phyloP scores from a whole-genome alignment of 1,140 invertebrate species.

The Oryzaephilus surinamensis region DNA sequence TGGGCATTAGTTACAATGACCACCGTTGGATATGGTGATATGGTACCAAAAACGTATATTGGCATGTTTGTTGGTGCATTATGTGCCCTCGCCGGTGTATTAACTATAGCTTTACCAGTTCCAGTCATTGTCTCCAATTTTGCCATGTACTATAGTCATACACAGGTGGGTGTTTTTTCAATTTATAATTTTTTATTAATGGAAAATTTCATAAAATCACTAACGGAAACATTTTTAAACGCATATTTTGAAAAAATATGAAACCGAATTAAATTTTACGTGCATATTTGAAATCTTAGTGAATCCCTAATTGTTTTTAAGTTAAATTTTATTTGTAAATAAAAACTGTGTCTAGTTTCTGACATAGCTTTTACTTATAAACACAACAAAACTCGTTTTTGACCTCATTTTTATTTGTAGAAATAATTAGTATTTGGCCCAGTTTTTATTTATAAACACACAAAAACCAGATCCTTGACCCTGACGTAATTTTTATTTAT shows the following conservation, averaged over 20 bases:
- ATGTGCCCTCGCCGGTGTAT: constrained; percentile 90
- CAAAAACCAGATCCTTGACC: too few relatives aligned
- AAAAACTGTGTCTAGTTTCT: too few relatives aligned
- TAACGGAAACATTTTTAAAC: not conserved
- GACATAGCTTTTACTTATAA: too few relatives aligned
- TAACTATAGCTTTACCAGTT: constrained; percentile 93
- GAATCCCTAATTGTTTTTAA: not conserved
- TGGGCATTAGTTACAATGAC: constrained; percentile 99
- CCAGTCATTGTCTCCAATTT: constrained; percentile 98
- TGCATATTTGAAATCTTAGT: not conserved
- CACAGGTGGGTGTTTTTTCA: constrained; percentile 44
- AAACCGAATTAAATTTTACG: too few relatives aligned
- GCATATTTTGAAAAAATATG: too few relatives aligned
- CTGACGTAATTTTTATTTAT: too few relatives aligned
- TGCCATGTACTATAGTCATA: constrained; percentile 97
- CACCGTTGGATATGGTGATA: constrained; percentile 96
- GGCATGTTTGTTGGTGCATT: constrained; percentile 95
- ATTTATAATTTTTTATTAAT: not conserved
- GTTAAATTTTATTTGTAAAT: not conserved
- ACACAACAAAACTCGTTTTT: too few relatives aligned
- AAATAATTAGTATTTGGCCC: too few relatives aligned
- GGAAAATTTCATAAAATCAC: not conserved
- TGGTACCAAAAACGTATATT: constrained; percentile 89
- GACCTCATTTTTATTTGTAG: too few relatives aligned
- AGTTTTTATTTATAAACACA: too few relatives aligned